Evolutionary conservation across 2,888 invertebrate genomes (phyloP), one percentile per base, ranked within the genome.

Genomic region (Orthonevra nobilis): DNA sequence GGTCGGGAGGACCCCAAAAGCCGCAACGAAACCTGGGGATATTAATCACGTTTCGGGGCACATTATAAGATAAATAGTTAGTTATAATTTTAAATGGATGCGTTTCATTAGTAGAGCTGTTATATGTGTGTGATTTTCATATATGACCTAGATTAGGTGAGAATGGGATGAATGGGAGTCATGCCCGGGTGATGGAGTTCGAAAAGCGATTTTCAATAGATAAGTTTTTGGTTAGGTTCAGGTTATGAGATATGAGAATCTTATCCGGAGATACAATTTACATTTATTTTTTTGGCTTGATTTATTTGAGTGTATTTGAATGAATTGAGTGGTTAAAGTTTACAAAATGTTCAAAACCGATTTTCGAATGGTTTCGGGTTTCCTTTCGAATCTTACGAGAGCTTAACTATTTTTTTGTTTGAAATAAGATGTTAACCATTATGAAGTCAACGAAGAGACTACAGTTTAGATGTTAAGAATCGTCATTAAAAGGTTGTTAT

Each of bases 11-110:
- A 26, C 6, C 23, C 17, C 3, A 15, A 46, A 60, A 60, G 34
- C 23, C 28, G 38, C 28, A 63, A 38, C 14, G 12, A n/a, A 12
- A 30, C 38, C 61, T 28, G 17, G 69, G 38, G 50, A 40, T 58
- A 70, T 70, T 77, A 70, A 77, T 77, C 63, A 77, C 50, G 52
- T 64, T 70, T 64, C 38, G 40, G 30, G 40, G 23, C 17, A 56
- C 48, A 48, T 15, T 56, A 64, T 72, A 61, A 69, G 74, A 69
- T 74, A 60, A 66, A 68, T 69, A 69, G 52, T 54, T 54, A 54
- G 52, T 52, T 60, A 61, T 30, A 60, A 44, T 34, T 58, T 44
- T 9, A 58, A 77, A 70, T 77, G 75, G 64, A 70, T 64, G 75
- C 64, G 52, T 70, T 70, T 70, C 63, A 70, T 58, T 64, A 50